Conservation (phyloP, 1,140 invertebrate species). For the Scaptomyza pallida region DNA sequence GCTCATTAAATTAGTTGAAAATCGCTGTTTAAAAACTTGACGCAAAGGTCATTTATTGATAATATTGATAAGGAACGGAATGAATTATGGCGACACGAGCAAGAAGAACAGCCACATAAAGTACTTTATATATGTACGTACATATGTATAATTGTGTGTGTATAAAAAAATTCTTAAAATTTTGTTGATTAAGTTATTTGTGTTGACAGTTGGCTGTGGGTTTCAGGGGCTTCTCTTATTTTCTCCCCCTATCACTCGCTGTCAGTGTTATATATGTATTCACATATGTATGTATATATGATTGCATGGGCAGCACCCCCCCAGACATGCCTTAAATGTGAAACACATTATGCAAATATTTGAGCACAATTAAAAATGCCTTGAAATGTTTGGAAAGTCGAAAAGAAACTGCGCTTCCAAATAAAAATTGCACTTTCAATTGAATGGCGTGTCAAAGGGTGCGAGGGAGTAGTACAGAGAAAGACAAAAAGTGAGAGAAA, state of each 20-base stretch:
- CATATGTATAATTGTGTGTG: conserved; percentile 1
- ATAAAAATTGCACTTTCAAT: conserved; percentile 56
- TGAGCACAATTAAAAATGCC: conserved; percentile 19
- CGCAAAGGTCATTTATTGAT: conserved; percentile 71
- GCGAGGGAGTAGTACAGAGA: conserved; percentile 13
- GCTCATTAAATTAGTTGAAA: conserved; percentile 48
- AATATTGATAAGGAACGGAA: conserved; percentile 66
- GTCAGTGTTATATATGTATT: conserved; percentile 5
- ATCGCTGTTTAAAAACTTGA: conserved; percentile 42
- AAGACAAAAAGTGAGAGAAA: conserved; percentile 12
- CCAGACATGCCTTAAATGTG: background rate
- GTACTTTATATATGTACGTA: conserved; percentile 23
- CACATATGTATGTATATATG: conserved; percentile 18
- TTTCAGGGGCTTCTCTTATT: conserved; percentile 8
- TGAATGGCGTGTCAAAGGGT: conserved; percentile 55
- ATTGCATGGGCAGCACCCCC: background rate
- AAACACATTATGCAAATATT: conserved; percentile 51
- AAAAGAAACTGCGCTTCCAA: conserved; percentile 34
- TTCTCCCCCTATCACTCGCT: background rate
- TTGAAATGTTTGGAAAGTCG: conserved; percentile 40
- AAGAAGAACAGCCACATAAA: conserved; percentile 45
- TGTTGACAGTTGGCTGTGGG: conserved; percentile 55
- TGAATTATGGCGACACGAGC: conserved; percentile 46
- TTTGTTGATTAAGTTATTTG: conserved; percentile 66
- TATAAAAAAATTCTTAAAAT: conserved; percentile 45